Evolutionary conservation across 2,888 invertebrate genomes (phyloP).

Genomic region (Drosophila paramelanica): DNA sequence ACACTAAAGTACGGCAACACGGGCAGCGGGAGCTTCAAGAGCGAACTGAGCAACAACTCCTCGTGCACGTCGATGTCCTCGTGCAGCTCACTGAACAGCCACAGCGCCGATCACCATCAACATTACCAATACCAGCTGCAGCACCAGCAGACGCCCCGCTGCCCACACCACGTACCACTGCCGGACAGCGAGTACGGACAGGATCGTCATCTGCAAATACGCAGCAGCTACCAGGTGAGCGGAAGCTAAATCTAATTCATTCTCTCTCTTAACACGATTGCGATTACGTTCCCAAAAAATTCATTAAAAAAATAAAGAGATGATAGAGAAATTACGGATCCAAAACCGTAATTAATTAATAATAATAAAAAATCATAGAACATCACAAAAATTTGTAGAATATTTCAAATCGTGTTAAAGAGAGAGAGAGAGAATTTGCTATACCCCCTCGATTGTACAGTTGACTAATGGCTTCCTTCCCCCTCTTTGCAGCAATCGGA

Average conservation of each 20-base stretch:
- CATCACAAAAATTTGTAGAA: no score
- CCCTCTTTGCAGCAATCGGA: constrained; percentile 86
- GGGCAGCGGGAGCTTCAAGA: constrained; percentile 61
- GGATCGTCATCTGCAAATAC: constrained; percentile 87
- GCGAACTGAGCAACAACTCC: constrained; percentile 57
- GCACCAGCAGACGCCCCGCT: constrained; percentile 83
- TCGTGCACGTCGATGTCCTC: constrained; percentile 55
- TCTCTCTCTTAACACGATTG: no score
- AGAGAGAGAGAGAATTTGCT: no score
- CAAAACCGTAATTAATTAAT: no score
- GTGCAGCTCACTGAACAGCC: constrained; percentile 75
- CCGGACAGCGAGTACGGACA: constrained; percentile 89
- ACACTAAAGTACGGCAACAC: constrained; percentile 78
- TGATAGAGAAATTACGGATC: no score
- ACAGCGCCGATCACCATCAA: constrained; percentile 83
- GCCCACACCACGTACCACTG: constrained; percentile 88
- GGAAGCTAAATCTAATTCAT: constrained; percentile 1
- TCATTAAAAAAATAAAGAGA: no score
- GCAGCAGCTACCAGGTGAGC: constrained; percentile 88
- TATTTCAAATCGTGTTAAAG: no score
- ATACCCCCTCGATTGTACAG: no score
- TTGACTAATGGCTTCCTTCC: not conserved
- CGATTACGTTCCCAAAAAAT: no score
- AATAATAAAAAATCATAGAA: no score
- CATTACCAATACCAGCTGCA: constrained; percentile 83